Conservation (phyloP, 2,888 invertebrate species). For the Rapana venosa region DNA sequence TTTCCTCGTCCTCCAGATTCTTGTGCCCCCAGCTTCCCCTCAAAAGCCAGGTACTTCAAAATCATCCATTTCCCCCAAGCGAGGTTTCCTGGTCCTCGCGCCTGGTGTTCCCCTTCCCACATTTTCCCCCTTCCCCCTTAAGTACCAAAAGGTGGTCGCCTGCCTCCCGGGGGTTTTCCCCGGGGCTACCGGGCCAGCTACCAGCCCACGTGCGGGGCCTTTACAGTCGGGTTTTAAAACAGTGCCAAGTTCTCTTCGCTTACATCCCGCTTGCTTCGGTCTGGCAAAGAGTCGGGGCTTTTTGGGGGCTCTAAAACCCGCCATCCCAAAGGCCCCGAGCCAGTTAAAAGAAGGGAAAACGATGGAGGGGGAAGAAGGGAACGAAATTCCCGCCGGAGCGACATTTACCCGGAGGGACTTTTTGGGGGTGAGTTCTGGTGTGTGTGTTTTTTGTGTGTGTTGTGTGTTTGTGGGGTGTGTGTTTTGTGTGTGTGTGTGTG, state of each 20-base stretch:
- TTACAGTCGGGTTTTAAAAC: neutral
- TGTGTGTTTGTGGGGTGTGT: no score
- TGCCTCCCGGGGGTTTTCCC: neutral
- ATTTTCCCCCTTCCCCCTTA: neutral
- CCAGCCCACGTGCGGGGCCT: neutral
- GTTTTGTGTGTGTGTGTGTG: no score
- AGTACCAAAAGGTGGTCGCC: neutral
- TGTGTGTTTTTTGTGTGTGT: no score
- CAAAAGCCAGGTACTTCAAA: slow-evolving; percentile 11
- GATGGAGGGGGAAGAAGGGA: neutral
- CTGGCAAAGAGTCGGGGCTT: slow-evolving; percentile 28
- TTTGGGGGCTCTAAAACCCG: slow-evolving; percentile 14
- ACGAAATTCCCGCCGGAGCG: neutral
- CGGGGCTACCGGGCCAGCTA: neutral
- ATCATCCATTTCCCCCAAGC: slow-evolving; percentile 19
- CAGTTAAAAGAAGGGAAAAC: neutral
- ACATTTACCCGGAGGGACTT: slow-evolving; percentile 3
- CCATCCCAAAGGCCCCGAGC: slow-evolving; percentile 3
- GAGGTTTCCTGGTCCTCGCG: neutral
- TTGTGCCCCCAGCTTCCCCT: slow-evolving; percentile 14
- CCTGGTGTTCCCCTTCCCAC: neutral
- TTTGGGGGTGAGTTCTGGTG: neutral
- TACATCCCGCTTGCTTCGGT: slow-evolving; percentile 40
- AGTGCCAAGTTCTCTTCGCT: slow-evolving; percentile 43
- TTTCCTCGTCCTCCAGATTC: neutral